Percentiles rank a stretch among this genome's conserved stretches.
These are phyloP conservation scores for Anthopleura sola DNA, from an alignment of 64 coral and sea anemone genomes.

Conservation along the genomic window DNA sequence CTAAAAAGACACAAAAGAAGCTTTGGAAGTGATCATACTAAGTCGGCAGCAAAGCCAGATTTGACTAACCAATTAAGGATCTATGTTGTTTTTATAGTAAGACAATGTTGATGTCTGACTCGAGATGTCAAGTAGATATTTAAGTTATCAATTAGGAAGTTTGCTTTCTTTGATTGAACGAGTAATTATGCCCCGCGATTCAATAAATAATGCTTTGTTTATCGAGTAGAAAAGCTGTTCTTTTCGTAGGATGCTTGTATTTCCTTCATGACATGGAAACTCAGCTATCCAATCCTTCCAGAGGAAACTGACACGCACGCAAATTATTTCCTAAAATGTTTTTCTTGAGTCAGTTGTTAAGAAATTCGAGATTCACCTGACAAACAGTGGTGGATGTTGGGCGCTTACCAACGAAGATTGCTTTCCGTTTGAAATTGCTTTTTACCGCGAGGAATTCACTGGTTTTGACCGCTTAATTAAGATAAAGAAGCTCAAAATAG, in stretches of 20 bases:
- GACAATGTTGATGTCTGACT: conserved; percentile 14
- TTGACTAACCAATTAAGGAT: background rate
- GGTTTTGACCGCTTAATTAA: background rate
- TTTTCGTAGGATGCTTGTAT: background rate
- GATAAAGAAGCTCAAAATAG: background rate
- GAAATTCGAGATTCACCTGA: background rate
- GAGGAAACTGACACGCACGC: background rate
- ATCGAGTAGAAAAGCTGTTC: background rate
- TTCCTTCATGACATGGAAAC: background rate
- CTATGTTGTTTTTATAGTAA: conserved; percentile 2
- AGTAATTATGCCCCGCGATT: background rate
- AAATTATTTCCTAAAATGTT: background rate
- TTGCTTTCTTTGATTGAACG: conserved; percentile 8
- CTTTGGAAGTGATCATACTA: background rate
- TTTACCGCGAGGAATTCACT: background rate
- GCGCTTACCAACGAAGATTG: background rate
- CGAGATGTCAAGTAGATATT: background rate
- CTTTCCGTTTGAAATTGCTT: background rate
- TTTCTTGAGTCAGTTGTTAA: background rate
- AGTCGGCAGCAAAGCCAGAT: background rate
- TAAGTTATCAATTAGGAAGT: conserved; percentile 1
- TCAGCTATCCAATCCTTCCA: background rate
- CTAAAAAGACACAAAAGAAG: background rate
- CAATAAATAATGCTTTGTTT: conserved; percentile 21
- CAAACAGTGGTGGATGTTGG: background rate